Evolutionary conservation across 37 sponge, comb jelly and placozoan genomes (phyloP), one percentile per base, ranked within the genome.

Genomic region (Chondrilla cf. caribensis): DNA sequence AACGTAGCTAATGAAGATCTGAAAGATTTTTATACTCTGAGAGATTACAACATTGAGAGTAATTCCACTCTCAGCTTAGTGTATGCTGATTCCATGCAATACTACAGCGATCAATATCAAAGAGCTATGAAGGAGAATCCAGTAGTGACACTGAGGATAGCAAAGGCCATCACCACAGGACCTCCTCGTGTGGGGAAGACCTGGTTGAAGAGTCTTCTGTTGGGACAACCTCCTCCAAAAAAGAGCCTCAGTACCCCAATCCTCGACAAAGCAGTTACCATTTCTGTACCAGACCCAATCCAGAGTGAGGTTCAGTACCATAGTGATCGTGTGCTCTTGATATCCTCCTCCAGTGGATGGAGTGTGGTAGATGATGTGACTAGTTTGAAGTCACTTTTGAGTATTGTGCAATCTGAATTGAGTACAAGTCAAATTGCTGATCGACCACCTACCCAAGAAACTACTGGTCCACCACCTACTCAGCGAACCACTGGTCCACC

Each of bases 1-100:
- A 95, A 94, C 58, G 96, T 96, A 36, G 98, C 96, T 9, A 95
- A 95, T 58, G 96, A 98, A 78, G 17, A 11, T 54, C 87, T 98
- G 39, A 95, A 98, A 79, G 96, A 95, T 82, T 92, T 92, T 28
- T 91, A 93, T 22, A 98, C 98, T 24, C 89, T 98, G 79, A 83
- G 89, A 36, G 96, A 98, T 87, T 98, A 98, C 93, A 98, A 98
- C 85, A 95, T 98, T 72, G 94, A 98, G 77, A 93, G 89, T 55
- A 96, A 98, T 79, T 84, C 90, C 57, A 98, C 96, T 38, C 25
- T 28, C 32, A n/a, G n/a, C n/a, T n/a, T n/a, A n/a, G n/a, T n/a
- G n/a, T 11, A 17, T 54, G 57, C 11, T 11, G n/a, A n/a, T n/a
- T n/a, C n/a, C n/a, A n/a, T n/a, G n/a, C n/a, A n/a, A n/a, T n/a